phyloP scores from a whole-genome alignment of 2,113 vertebrate genomes.

The Psammodynastes pulverulentus region DNA sequence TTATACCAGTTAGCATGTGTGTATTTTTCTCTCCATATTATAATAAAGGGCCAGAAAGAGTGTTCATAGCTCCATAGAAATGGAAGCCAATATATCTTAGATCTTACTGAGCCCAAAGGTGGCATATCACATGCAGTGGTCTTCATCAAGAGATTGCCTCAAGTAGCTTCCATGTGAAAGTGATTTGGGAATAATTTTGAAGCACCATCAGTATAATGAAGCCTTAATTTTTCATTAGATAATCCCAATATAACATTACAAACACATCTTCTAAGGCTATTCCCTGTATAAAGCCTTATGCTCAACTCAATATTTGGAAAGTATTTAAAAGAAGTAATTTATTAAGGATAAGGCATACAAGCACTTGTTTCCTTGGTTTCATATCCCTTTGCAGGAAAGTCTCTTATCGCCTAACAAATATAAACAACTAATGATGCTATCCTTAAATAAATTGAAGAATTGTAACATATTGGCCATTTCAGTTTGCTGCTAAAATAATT shows the following conservation, averaged over 20 bases:
- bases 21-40: background rate
- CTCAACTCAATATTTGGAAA: background rate
- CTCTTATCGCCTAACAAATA: conserved; percentile 11
- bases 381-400: background rate
- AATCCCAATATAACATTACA: background rate
- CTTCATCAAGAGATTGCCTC: background rate
- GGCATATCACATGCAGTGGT: background rate
- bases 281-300: background rate
- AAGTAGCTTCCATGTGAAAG: background rate
- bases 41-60: background rate
- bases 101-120: background rate
- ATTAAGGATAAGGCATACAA: background rate
- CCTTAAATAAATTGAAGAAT: conserved; percentile 31
- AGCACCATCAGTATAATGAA: background rate
- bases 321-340: background rate
- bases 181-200: background rate
- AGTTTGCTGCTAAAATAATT: conserved; percentile 4
- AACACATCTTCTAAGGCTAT: background rate
- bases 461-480: conserved; percentile 28
- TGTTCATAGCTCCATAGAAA: background rate
- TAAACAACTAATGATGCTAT: conserved; percentile 6
- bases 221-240: background rate
- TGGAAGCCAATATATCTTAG: background rate
- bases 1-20: background rate
- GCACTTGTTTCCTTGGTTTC: background rate